A percentile compares a stretch with the other conserved stretches of the same genome.
Conservation (phyloP, 2,113 vertebrate species). For the Entelurus aequoreus region DNA sequence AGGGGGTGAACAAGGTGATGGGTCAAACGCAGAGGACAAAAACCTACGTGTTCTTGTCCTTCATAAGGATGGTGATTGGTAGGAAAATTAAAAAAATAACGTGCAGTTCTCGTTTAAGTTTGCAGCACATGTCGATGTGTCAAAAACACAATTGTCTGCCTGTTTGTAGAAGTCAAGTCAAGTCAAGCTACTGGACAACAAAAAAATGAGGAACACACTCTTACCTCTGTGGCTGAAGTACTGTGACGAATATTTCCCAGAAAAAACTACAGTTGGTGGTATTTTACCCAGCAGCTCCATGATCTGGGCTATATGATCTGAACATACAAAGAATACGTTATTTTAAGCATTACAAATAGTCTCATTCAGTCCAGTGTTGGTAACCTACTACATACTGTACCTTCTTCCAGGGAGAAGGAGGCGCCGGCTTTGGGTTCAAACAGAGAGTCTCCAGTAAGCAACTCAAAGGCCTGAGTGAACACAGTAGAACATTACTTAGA, state of each 20-base stretch:
- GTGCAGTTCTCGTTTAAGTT: too few species aligned
- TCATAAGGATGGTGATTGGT: too few species aligned
- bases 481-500: conserved; percentile 11
- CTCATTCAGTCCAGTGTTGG: conserved; percentile 14
- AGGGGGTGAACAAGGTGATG: too few species aligned
- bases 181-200: too few species aligned
- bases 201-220: conserved; percentile 1
- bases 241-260: conserved; percentile 74
- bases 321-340: conserved; percentile 3
- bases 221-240: conserved; percentile 81
- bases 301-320: conserved; percentile 82
- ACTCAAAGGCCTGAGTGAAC: conserved; percentile 77
- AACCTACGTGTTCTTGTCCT: too few species aligned
- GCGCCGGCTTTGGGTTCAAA: conserved; percentile 79
- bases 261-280: conserved; percentile 68
- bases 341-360: conserved; percentile 13
- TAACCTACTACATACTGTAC: conserved; percentile 47
- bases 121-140: too few species aligned
- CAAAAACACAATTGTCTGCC: too few species aligned
- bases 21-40: too few species aligned
- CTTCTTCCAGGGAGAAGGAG: conserved; percentile 78
- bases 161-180: too few species aligned
- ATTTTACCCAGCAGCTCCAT: conserved; percentile 81
- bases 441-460: conserved; percentile 76
- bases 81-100: too few species aligned